Base-by-base conservation (phyloP, 2,888 invertebrate genomes). In the Ligdia adustata region DNA sequence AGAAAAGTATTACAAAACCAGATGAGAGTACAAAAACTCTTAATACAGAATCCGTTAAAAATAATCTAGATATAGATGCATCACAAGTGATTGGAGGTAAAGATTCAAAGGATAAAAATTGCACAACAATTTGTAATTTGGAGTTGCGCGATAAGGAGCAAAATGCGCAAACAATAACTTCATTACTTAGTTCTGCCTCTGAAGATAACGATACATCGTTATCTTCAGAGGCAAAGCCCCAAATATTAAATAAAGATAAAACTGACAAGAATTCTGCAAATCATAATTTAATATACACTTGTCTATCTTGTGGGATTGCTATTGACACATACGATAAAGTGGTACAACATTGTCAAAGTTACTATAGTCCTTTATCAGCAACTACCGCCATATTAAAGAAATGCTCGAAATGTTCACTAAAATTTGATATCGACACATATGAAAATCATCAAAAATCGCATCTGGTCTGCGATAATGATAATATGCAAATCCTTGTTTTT, bases 341-440 rank as follows among this genome's bases (percentile, higher is more conserved):
- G 16, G 62, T 86, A 22, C 68, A 76, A 49, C 87, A 87, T 66
- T 82, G 83, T 55, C 85, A 83, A 37, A 58, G 64, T 13, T 83
- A 86, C 62, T 75, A 66, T 40, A 59, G 61, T 47, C 52, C 45
- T 26, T 49, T 57, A 20, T 41, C 35, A n/a, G 16, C 53, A 42
- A 49, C 6, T 55, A 7, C 9, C 46, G 34, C 29, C 51, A 26
- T 27, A 53, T 28, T 49, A 50, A 52, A 40, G 16, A 53, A 37
- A 3, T 54, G 50, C 31, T 46, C 64, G 39, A 54, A 52, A 18
- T 82, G 82, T 54, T 55, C 58, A 28, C 44, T 79, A 27, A 60
- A 56, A 37, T 70, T 78, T 28, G 64, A 73, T n/a, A 45, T n/a
- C 40, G 50, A 22, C 3, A 60, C 52, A 42, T 67, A 60, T 52